phyloP scores from a whole-genome alignment of 2,888 invertebrate genomes.

The Lycaena phlaeas region DNA sequence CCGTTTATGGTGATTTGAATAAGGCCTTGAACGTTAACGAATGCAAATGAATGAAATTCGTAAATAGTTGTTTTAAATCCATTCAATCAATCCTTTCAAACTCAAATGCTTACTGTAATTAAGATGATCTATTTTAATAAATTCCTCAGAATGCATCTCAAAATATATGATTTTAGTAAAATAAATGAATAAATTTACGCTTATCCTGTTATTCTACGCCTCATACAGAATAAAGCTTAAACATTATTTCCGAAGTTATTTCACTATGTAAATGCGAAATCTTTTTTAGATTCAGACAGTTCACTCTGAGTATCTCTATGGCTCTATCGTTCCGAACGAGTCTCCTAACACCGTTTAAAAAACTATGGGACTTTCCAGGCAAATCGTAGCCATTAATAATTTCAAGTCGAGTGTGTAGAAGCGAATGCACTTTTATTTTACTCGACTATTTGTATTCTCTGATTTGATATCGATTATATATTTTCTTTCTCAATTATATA shows the following conservation, averaged over 20 bases:
- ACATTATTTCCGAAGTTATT: neutral
- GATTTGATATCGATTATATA: neutral
- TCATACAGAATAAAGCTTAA: neutral
- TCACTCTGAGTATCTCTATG: slow-evolving; percentile 4
- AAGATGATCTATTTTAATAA: no score
- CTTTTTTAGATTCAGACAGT: slow-evolving; percentile 4
- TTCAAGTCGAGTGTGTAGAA: slow-evolving; percentile 15
- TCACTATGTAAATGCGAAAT: neutral
- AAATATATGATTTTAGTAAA: no score
- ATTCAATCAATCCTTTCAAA: no score
- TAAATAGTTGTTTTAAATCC: no score
- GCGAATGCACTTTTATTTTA: slow-evolving; percentile 7
- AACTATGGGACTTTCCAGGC: slow-evolving; percentile 21
- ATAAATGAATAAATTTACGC: no score
- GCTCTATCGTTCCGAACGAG: slow-evolving; percentile 15
- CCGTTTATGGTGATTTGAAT: no score
- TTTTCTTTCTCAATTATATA: no score
- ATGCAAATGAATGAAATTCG: no score
- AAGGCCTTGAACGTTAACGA: no score
- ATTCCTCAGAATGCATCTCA: no score
- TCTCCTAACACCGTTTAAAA: slow-evolving; percentile 23
- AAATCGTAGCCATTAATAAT: slow-evolving; percentile 23
- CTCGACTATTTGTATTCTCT: neutral
- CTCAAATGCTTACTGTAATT: no score
- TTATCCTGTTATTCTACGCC: no score